Evolutionary conservation across 2,113 vertebrate genomes (phyloP).

Genomic region (Rhabdomys dilectus): DNA sequence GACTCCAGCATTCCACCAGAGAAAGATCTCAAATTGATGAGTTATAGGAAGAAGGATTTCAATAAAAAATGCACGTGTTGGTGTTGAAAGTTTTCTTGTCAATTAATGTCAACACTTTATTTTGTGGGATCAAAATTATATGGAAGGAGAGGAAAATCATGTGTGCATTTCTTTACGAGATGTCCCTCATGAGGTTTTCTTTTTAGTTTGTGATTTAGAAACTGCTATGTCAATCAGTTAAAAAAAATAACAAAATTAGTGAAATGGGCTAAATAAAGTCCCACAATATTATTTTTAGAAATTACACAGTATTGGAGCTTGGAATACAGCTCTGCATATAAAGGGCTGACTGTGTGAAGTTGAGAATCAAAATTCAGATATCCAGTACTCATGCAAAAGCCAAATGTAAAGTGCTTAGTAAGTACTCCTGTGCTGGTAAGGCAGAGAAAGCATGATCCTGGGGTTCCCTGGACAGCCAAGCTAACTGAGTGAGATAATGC

Average conservation of each 20-base stretch:
- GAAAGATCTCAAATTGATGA: not conserved
- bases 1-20: not conserved
- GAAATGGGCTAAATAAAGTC: not conserved
- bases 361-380: not conserved
- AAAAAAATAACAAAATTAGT: not conserved
- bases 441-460: no score
- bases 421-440: not conserved
- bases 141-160: not conserved
- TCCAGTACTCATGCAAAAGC: no score
- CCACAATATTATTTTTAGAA: not conserved
- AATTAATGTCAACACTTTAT: not conserved
- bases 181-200: not conserved
- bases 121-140: not conserved
- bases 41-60: not conserved
- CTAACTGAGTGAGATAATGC: not conserved
- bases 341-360: not conserved
- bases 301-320: not conserved
- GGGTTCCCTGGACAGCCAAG: not conserved
- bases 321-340: not conserved
- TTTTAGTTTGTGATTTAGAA: not conserved
- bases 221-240: not conserved
- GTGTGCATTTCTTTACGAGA: not conserved
- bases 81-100: not conserved
- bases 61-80: not conserved
- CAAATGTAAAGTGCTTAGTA: no score